Conservation (phyloP, 2,888 invertebrate genomes). For the Synergus laeviventris region DNA sequence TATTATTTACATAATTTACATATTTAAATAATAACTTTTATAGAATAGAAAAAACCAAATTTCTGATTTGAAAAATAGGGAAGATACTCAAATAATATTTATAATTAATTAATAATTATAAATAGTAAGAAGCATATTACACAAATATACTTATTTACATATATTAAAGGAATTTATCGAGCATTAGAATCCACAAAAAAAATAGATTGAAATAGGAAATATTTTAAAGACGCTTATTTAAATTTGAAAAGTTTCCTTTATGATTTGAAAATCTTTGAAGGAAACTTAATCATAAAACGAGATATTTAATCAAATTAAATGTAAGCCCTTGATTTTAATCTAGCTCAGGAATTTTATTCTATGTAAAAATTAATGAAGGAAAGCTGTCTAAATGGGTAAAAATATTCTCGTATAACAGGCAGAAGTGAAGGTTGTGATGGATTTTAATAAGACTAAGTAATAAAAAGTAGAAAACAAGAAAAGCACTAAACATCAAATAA, state of each 20-base stretch:
- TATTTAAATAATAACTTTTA: background rate
- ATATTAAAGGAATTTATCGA: background rate
- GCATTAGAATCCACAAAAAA: background rate
- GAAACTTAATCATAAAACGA: too few species aligned
- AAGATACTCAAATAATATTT: background rate
- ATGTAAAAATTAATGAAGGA: too few species aligned
- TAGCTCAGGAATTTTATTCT: background rate
- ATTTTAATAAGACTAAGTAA: slow-evolving; percentile 2
- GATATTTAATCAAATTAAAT: background rate
- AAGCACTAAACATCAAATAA: slow-evolving; percentile 45
- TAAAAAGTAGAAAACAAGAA: slow-evolving; percentile 37
- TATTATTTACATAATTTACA: background rate
- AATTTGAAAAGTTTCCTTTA: too few species aligned
- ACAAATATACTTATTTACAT: background rate
- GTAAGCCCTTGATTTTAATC: background rate
- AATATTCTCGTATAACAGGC: background rate
- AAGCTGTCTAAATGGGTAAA: background rate
- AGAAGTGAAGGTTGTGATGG: background rate
- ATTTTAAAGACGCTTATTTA: too few species aligned
- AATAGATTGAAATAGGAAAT: background rate
- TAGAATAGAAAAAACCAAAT: too few species aligned
- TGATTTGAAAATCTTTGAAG: too few species aligned
- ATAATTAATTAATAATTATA: background rate
- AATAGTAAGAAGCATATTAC: background rate
- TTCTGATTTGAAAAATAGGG: too few species aligned